Conservation (phyloP, 1,140 invertebrate species). For the Hetaerina americana region DNA sequence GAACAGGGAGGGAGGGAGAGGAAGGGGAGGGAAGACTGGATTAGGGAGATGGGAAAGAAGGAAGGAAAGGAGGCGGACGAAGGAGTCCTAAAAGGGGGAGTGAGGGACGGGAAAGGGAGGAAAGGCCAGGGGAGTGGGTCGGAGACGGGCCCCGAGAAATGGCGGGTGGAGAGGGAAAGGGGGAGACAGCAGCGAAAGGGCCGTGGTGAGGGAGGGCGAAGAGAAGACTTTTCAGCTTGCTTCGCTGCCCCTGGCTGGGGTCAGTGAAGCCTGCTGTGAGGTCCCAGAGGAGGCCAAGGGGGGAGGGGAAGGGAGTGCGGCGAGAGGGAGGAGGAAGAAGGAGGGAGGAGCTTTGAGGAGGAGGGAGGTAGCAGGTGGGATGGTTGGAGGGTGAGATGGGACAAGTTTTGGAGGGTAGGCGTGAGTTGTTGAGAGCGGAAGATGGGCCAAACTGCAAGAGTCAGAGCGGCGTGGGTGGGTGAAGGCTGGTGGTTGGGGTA, state of each 20-base stretch:
- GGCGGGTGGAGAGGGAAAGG: neutral
- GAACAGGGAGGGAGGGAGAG: neutral
- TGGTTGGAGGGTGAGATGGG: neutral
- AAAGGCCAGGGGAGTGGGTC: neutral
- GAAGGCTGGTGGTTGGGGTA: neutral
- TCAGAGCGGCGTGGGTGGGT: neutral
- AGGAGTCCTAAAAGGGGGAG: neutral
- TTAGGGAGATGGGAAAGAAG: neutral
- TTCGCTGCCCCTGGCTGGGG: neutral
- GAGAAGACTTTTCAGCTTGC: too few relatives aligned
- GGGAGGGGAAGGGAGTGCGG: neutral
- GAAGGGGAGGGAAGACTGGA: neutral
- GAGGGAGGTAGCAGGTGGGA: neutral
- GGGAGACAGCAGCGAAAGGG: neutral
- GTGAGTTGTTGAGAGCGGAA: neutral
- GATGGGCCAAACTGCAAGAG: neutral
- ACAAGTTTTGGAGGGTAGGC: neutral
- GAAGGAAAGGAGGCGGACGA: neutral
- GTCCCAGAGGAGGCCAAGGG: neutral
- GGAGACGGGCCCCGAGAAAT: neutral
- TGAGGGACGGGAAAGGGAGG: neutral
- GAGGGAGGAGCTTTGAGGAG: neutral
- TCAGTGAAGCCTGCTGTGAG: neutral
- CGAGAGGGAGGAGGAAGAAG: neutral
- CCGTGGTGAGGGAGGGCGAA: neutral